phyloP scores from a whole-genome alignment of 2,888 invertebrate genomes.

The Ophonus ardosiacus region DNA sequence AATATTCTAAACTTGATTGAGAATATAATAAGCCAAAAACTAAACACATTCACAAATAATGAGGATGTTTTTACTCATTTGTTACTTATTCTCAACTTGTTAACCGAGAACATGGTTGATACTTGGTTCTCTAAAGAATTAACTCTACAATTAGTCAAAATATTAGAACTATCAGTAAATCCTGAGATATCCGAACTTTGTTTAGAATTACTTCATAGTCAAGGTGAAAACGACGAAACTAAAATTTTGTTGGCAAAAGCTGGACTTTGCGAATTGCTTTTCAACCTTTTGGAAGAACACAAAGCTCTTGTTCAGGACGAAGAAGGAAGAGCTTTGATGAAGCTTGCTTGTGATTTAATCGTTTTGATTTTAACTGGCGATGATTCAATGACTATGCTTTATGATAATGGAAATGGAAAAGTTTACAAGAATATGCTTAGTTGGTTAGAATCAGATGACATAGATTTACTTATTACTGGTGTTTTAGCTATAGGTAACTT shows the following conservation, averaged over 20 bases:
- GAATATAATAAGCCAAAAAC: slow-evolving; percentile 77
- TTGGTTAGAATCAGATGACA: slow-evolving; percentile 87
- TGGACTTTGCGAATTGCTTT: slow-evolving; percentile 86
- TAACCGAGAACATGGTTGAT: slow-evolving; percentile 81
- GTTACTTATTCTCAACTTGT: slow-evolving; percentile 80
- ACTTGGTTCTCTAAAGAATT: slow-evolving; percentile 71
- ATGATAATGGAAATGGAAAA: slow-evolving; percentile 84
- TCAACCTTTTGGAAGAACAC: slow-evolving; percentile 85
- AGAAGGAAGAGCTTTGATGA: slow-evolving; percentile 84
- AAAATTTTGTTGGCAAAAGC: slow-evolving; percentile 87
- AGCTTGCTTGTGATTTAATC: slow-evolving; percentile 91
- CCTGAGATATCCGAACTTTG: slow-evolving; percentile 87
- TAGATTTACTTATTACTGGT: slow-evolving; percentile 88
- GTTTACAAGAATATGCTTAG: slow-evolving; percentile 85
- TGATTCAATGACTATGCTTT: slow-evolving; percentile 91
- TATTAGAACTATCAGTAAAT: slow-evolving; percentile 82
- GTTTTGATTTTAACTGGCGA: slow-evolving; percentile 93
- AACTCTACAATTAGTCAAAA: slow-evolving; percentile 77
- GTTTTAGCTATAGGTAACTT: slow-evolving; percentile 93
- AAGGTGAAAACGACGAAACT: slow-evolving; percentile 84
- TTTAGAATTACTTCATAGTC: slow-evolving; percentile 86
- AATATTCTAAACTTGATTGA: slow-evolving; percentile 78
- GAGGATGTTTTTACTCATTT: slow-evolving; percentile 79
- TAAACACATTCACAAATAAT: slow-evolving; percentile 77
- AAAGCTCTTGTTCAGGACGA: slow-evolving; percentile 81